A percentile compares a stretch with the other conserved stretches of the same genome.
phyloP scores from a whole-genome alignment of 2,888 invertebrate genomes.

The Aplocera efformata region DNA sequence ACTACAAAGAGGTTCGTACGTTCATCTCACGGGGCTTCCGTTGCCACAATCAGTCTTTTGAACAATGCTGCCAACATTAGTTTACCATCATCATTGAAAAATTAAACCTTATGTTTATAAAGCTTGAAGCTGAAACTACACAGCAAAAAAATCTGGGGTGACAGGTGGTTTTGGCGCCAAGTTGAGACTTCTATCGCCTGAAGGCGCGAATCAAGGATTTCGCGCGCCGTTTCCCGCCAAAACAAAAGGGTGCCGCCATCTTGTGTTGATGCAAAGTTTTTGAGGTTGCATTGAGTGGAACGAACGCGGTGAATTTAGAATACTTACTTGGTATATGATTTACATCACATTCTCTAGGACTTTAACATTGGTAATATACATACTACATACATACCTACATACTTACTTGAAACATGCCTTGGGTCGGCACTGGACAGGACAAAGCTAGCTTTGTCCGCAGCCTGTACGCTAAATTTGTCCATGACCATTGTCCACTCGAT shows the following conservation, averaged over 20 bases:
- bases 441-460: too few relatives aligned
- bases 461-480: too few relatives aligned
- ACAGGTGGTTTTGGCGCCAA: conserved; percentile 25
- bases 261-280: conserved; percentile 19
- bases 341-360: too few relatives aligned
- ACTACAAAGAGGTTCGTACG: conserved; percentile 28
- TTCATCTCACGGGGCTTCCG: conserved; percentile 35
- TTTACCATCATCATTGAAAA: conserved; percentile 10
- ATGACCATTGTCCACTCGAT: too few relatives aligned
- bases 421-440: too few relatives aligned
- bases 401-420: too few relatives aligned
- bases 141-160: conserved; percentile 3
- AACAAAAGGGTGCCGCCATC: conserved; percentile 34
- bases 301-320: conserved; percentile 18
- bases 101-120: conserved; percentile 1
- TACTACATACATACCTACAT: too few relatives aligned
- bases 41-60: conserved; percentile 44
- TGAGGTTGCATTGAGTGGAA: conserved; percentile 32
- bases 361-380: too few relatives aligned
- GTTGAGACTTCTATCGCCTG: conserved; percentile 34
- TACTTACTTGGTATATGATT: not conserved
- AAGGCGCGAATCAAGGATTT: conserved; percentile 43
- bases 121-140: conserved; percentile 7
- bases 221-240: conserved; percentile 36
- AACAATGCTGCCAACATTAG: conserved; percentile 27